These are phyloP conservation scores for Cynodonichthys magdalenae DNA, from an alignment of 2,797 vertebrate genomes.

Conservation along the genomic window DNA sequence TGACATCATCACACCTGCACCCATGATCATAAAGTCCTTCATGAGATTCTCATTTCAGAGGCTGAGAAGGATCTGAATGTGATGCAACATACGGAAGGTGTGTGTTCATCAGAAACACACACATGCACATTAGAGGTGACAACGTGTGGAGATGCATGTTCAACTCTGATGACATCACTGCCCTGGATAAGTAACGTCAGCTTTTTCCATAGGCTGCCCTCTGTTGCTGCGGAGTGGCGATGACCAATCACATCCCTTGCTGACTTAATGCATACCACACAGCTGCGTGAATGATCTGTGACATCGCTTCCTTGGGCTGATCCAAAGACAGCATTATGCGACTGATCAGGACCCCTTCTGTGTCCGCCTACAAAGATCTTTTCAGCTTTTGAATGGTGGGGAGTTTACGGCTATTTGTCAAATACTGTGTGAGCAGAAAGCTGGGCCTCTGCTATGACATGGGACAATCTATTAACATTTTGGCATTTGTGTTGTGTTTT, in stretches of 20 bases:
- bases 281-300: slow-evolving; percentile 75
- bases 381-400: slow-evolving; percentile 24
- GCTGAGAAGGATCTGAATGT: slow-evolving; percentile 72
- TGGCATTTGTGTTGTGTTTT: slow-evolving; percentile 54
- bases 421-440: slow-evolving; percentile 50
- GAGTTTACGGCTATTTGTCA: slow-evolving; percentile 61
- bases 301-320: slow-evolving; percentile 62
- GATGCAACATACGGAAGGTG: slow-evolving; percentile 61
- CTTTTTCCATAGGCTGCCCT: slow-evolving; percentile 83
- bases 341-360: slow-evolving; percentile 36
- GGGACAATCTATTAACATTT: slow-evolving; percentile 53
- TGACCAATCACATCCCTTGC: slow-evolving; percentile 74
- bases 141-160: slow-evolving; percentile 61
- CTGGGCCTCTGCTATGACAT: slow-evolving; percentile 43
- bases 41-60: slow-evolving; percentile 64
- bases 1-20: slow-evolving; percentile 67
- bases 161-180: slow-evolving; percentile 80
- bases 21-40: slow-evolving; percentile 65
- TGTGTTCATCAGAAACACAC: slow-evolving; percentile 19
- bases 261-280: slow-evolving; percentile 75
- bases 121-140: slow-evolving; percentile 39
- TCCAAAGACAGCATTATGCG: slow-evolving; percentile 76
- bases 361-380: neutral
- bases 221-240: slow-evolving; percentile 82
- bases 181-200: slow-evolving; percentile 57